Evolutionary conservation across 2,888 invertebrate genomes (phyloP), one percentile per base, ranked within the genome.

Genomic region (Erynnis tages): DNA sequence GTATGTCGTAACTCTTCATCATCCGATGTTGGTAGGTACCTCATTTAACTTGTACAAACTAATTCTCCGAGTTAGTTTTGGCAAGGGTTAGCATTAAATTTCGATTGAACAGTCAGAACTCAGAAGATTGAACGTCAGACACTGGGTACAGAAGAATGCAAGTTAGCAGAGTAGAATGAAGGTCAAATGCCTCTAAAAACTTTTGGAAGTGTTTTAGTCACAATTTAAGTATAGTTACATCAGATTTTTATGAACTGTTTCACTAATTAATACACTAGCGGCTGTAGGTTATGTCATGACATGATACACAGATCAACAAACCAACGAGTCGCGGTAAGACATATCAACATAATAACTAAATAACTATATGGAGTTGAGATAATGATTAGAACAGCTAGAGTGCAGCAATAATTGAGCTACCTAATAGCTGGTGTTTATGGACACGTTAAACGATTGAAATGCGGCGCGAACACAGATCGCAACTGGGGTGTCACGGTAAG

Each of bases 401-500:
- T 29, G 8, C n/a, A 19, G 19, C 25, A 37, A 37, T 37, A 38
- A 48, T 37, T 48, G 38, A 48, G 14, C 13, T n/a, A n/a, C n/a
- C n/a, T 38, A 49, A 41, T 49, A 41, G 17, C 41, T 10, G 16
- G 41, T 41, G 23, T 32, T 41, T 41, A 41, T 41, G 41, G 10
- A 25, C 48, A 27, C 10, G 48, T 49, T 49, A 41, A 49, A 21
- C 14, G 29, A 38, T 69, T 73, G 72, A 69, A 76, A 71, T 66
- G 71, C 69, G 57, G 64, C 59, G 67, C 66, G 70, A 71, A 66
- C 82, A 82, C 70, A 79, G 68, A 84, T 82, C 69, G 79, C 66
- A 84, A 86, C 74, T 83, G 73, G 84, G 75, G 69, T 85, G 77
- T 84, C 77, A 84, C 83, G 79, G 75, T 74, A 78, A 79, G 83